Conservation (phyloP, 2,888 invertebrate genomes). For the Zootermopsis nevadensis region DNA sequence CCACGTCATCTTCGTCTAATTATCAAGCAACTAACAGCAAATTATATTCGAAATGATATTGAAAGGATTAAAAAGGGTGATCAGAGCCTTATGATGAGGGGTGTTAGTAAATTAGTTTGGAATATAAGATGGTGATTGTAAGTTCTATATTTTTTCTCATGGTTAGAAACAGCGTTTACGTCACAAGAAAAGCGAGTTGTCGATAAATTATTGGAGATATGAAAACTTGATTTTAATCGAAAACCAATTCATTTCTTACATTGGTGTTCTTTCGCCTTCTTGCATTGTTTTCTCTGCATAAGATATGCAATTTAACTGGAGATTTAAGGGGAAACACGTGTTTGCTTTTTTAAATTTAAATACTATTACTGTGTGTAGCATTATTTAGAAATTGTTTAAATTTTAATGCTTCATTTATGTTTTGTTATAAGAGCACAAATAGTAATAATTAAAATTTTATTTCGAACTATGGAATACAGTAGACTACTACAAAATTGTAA, state of each 20-base stretch:
- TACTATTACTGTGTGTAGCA: too few relatives aligned
- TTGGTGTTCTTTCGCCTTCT: neutral
- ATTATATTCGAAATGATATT: constrained; percentile 40
- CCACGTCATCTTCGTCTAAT: constrained; percentile 40
- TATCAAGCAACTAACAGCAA: constrained; percentile 27
- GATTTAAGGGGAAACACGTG: too few relatives aligned
- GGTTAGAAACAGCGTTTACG: neutral
- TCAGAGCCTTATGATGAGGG: neutral
- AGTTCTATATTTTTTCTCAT: neutral
- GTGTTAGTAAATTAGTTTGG: constrained; percentile 14
- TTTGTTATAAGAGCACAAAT: too few relatives aligned
- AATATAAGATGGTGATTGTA: constrained; percentile 1
- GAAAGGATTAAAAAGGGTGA: constrained; percentile 8
- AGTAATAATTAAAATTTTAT: too few relatives aligned
- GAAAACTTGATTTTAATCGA: neutral
- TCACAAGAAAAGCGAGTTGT: neutral
- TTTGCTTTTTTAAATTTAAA: too few relatives aligned
- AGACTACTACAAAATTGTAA: too few relatives aligned
- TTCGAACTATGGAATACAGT: too few relatives aligned
- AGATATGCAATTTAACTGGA: neutral
- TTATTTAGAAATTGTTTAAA: too few relatives aligned
- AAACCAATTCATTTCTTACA: neutral
- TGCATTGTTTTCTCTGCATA: neutral
- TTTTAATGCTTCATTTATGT: too few relatives aligned
- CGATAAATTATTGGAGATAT: neutral